Evolutionary conservation across 2,797 vertebrate species (phyloP).

Genomic region (Myotis pilosus): DNA sequence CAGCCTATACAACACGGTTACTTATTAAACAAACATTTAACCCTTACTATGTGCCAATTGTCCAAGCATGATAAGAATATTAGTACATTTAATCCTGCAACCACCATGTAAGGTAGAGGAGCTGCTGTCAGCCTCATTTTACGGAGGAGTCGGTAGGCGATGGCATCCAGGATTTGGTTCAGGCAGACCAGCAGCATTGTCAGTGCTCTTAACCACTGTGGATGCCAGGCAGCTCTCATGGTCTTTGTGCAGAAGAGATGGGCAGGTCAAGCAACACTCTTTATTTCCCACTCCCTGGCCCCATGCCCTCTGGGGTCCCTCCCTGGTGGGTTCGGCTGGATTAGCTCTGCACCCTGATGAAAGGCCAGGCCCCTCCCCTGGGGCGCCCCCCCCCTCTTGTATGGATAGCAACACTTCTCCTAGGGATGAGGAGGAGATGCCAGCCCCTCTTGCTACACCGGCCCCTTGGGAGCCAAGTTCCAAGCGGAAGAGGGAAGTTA

Average conservation of each 20-base stretch:
- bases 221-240: neutral
- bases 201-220: neutral
- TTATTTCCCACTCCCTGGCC: neutral
- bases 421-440: neutral
- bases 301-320: neutral
- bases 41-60: neutral
- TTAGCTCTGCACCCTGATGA: neutral
- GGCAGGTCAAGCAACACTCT: neutral
- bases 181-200: neutral
- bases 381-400: neutral
- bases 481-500: neutral
- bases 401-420: neutral
- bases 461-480: neutral
- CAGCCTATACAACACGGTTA: neutral
- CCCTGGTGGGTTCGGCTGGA: neutral
- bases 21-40: constrained; percentile 52
- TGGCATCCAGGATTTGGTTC: neutral
- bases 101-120: neutral
- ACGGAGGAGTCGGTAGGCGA: neutral
- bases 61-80: constrained; percentile 23
- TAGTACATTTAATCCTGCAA: neutral
- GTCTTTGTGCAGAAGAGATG: neutral
- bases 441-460: neutral
- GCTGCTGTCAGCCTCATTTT: neutral
- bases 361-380: neutral